Evolutionary conservation across 2,113 vertebrate species (phyloP).

Genomic region (Nymphicus hollandicus): DNA sequence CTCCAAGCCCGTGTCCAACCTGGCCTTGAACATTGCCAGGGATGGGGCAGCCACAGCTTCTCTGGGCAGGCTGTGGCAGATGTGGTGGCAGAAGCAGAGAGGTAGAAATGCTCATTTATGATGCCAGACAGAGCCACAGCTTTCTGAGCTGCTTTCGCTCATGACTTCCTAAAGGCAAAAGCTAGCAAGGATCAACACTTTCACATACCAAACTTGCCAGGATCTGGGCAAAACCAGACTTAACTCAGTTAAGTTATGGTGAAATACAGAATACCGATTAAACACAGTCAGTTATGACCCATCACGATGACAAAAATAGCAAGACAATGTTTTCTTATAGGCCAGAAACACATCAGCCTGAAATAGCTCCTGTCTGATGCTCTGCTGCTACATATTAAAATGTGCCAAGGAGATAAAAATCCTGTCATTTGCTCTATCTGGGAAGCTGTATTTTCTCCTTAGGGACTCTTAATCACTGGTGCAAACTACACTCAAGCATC

Average conservation of each 20-base stretch:
- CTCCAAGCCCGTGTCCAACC: not conserved
- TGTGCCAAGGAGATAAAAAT: conserved; percentile 7
- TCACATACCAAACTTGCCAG: not conserved
- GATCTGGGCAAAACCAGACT: not conserved
- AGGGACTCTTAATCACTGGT: not conserved
- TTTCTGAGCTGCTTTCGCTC: not conserved
- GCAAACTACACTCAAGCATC: not conserved
- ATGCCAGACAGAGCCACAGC: not conserved
- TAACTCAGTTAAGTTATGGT: not conserved
- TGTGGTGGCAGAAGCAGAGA: not conserved
- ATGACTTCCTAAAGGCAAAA: not conserved
- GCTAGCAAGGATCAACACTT: not conserved
- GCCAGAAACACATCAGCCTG: not conserved
- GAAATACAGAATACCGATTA: not conserved
- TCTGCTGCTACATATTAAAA: conserved; percentile 36
- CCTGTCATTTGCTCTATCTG: conserved; percentile 5
- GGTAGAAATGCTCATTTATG: not conserved
- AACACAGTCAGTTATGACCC: not conserved
- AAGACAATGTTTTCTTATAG: not conserved
- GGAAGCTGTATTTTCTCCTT: not conserved
- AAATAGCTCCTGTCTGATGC: conserved; percentile 34
- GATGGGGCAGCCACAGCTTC: not conserved
- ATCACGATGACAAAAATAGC: not conserved
- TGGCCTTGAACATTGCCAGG: not conserved
- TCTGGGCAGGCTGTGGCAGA: not conserved